Evolutionary conservation across 2,888 invertebrate genomes (phyloP).

Genomic region (Monochamus alternatus): DNA sequence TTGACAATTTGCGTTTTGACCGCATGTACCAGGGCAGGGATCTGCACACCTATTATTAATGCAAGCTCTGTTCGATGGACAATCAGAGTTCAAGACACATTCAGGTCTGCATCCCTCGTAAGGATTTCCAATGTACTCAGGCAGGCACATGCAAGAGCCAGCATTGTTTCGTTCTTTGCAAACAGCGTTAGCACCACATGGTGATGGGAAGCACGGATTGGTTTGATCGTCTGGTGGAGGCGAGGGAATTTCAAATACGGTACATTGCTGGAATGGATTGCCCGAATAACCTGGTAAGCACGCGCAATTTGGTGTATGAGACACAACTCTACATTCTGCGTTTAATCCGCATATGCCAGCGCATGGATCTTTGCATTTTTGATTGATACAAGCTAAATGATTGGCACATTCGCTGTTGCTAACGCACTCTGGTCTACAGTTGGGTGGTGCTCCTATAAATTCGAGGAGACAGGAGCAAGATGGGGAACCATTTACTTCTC

Average conservation of each 20-base stretch:
- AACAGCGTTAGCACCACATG: conserved; percentile 79
- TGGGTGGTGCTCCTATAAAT: conserved; percentile 82
- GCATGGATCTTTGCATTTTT: conserved; percentile 82
- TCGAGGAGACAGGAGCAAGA: conserved; percentile 82
- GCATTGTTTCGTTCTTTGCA: conserved; percentile 72
- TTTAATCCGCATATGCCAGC: conserved; percentile 74
- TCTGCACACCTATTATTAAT: conserved; percentile 77
- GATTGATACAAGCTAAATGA: conserved; percentile 82
- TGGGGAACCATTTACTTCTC: conserved; percentile 75
- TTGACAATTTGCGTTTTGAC: conserved; percentile 78
- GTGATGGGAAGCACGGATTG: conserved; percentile 76
- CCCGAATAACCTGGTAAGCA: conserved; percentile 74
- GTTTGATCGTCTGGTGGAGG: conserved; percentile 57
- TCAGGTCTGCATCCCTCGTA: conserved; percentile 78
- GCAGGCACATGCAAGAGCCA: conserved; percentile 75
- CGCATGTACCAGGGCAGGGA: conserved; percentile 79
- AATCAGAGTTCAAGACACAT: conserved; percentile 78
- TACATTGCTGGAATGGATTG: conserved; percentile 74
- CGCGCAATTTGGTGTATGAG: conserved; percentile 75
- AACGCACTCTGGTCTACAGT: conserved; percentile 85
- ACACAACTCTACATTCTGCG: conserved; percentile 74
- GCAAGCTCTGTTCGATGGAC: conserved; percentile 80
- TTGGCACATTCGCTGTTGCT: conserved; percentile 81
- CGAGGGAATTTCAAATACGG: conserved; percentile 34
- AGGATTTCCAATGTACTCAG: conserved; percentile 78